Evolutionary conservation across 1,140 invertebrate genomes (phyloP).

Genomic region (Lordiphosa stackelbergi): DNA sequence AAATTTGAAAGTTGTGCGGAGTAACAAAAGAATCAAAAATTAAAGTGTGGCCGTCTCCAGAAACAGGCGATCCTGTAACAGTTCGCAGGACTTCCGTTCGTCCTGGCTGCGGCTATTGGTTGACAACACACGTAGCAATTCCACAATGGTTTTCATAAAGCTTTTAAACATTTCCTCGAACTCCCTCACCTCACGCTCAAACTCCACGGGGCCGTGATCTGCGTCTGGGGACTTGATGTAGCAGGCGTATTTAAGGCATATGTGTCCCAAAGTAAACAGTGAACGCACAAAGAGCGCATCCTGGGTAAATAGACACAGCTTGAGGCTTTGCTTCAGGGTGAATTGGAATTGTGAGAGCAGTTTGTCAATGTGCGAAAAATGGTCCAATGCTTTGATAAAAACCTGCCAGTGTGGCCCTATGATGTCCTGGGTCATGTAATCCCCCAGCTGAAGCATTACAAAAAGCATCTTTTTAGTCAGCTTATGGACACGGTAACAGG

Average conservation of each 20-base stretch:
- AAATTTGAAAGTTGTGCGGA: too few species aligned
- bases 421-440: conserved; percentile 41
- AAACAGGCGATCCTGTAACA: conserved; percentile 24
- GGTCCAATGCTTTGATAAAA: conserved; percentile 1
- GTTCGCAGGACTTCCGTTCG: conserved; percentile 27
- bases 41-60: not conserved
- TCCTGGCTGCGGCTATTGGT: not conserved
- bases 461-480: conserved; percentile 29
- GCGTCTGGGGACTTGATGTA: conserved; percentile 12
- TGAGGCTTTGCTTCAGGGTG: conserved; percentile 25
- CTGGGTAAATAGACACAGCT: conserved; percentile 21
- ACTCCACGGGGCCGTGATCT: not conserved
- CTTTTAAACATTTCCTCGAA: conserved; percentile 34
- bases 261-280: conserved; percentile 41
- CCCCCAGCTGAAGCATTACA: conserved; percentile 30
- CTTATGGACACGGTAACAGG: not conserved
- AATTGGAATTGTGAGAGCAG: conserved; percentile 19
- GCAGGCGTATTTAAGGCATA: conserved; percentile 47
- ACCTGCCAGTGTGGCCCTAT: conserved; percentile 33
- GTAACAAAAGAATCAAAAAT: too few species aligned
- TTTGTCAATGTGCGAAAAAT: conserved; percentile 30
- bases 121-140: too few species aligned
- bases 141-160: too few species aligned
- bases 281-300: conserved; percentile 33
- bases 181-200: conserved; percentile 9